These are phyloP conservation scores for Zaprionus davidi DNA, from an alignment of 1,140 invertebrate genomes.

Conservation along the genomic window DNA sequence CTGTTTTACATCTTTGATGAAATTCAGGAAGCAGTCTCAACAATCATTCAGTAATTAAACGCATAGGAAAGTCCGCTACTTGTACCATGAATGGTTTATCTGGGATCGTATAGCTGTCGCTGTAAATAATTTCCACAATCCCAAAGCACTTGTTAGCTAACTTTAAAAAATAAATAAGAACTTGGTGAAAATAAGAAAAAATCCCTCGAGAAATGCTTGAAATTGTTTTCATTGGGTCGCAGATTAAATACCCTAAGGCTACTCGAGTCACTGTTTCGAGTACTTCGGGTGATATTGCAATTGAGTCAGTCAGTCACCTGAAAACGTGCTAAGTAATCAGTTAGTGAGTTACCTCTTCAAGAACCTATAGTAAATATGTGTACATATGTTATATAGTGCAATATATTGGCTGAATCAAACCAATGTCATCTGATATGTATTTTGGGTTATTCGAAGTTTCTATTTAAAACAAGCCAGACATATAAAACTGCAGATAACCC, in stretches of 20 bases:
- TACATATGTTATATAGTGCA: not conserved
- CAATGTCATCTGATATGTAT: not conserved
- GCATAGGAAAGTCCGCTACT: not conserved
- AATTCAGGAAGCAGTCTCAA: not conserved
- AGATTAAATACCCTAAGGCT: slow-evolving; percentile 1
- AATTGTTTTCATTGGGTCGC: not conserved
- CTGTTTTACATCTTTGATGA: not conserved
- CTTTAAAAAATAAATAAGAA: slow-evolving; percentile 8
- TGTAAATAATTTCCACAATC: slow-evolving; percentile 26
- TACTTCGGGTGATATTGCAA: not conserved
- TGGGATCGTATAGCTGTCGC: not conserved
- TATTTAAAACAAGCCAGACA: not conserved
- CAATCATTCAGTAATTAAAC: slow-evolving; percentile 18
- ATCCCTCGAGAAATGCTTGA: not conserved
- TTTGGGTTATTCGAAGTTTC: not conserved
- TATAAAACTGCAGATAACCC: not conserved
- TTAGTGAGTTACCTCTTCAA: not conserved
- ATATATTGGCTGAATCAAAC: not conserved
- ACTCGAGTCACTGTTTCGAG: not conserved
- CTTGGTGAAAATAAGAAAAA: not conserved
- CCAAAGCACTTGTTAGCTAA: slow-evolving; percentile 1
- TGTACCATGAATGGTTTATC: slow-evolving; percentile 25
- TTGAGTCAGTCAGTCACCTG: not conserved
- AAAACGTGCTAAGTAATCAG: not conserved
- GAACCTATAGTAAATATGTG: not conserved